Percentiles rank a stretch among this genome's conserved stretches.
These are phyloP conservation scores for Dasypus novemcinctus DNA, from an alignment of 2,113 vertebrate species.

Conservation along the genomic window DNA sequence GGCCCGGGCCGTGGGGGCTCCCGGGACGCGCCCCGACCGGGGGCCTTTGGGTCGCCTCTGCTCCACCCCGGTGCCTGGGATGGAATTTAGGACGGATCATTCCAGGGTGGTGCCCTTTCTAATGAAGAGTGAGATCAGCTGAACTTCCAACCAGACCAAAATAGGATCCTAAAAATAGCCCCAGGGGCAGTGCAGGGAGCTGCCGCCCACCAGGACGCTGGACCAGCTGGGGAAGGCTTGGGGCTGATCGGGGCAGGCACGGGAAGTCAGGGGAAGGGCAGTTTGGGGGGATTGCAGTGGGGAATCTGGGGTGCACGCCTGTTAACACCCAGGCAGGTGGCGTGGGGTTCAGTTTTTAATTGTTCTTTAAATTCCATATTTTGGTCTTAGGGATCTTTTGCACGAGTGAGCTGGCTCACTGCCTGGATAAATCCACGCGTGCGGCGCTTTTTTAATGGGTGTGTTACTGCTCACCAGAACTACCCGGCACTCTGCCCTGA, in stretches of 20 bases:
- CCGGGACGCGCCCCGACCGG: rapidly evolving
- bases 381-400: background rate
- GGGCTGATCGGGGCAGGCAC: background rate
- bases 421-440: rapidly evolving
- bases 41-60: background rate
- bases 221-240: background rate
- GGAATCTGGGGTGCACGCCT: background rate
- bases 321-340: rapidly evolving
- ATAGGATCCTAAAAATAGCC: slow-evolving; percentile 46
- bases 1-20: too few species aligned
- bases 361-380: background rate
- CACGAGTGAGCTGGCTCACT: rapidly evolving
- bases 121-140: background rate
- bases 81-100: background rate
- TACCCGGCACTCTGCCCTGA: background rate
- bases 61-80: too few species aligned
- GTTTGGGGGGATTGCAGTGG: rapidly evolving
- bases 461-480: background rate
- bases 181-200: background rate
- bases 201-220: background rate
- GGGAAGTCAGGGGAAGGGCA: background rate
- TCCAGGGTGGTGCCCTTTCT: background rate
- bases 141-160: background rate
- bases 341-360: background rate
- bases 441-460: too few species aligned